Conservation (phyloP, 2,888 invertebrate species). For the Latrodectus elegans region DNA sequence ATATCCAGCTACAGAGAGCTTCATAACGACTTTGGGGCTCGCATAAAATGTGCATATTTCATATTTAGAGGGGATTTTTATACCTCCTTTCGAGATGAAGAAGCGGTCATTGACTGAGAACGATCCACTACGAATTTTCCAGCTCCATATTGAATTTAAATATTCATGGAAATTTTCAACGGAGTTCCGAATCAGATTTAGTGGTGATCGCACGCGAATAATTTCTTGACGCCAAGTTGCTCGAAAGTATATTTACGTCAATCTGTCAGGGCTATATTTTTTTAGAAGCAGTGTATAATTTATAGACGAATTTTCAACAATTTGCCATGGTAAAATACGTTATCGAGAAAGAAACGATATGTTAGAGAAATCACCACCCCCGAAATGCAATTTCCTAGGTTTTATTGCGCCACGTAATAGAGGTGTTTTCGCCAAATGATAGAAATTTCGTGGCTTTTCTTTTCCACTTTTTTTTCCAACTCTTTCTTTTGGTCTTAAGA, state of each 20-base stretch:
- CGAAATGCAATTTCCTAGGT: conserved; percentile 22
- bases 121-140: background rate
- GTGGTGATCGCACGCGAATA: conserved; percentile 2
- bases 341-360: conserved; percentile 23
- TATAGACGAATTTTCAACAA: conserved; percentile 28
- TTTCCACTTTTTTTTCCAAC: background rate
- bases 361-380: conserved; percentile 5
- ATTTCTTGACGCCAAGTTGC: background rate
- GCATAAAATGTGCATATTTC: conserved; percentile 43
- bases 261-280: background rate
- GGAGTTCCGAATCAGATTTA: conserved; percentile 24
- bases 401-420: conserved; percentile 22
- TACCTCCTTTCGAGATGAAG: background rate
- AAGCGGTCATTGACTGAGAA: background rate
- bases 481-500: too few species aligned
- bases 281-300: conserved; percentile 5
- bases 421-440: conserved; percentile 15
- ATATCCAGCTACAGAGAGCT: background rate
- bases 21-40: conserved; percentile 23
- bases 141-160: conserved; percentile 50
- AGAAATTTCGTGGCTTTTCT: conserved; percentile 8
- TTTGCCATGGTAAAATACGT: conserved; percentile 26
- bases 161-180: conserved; percentile 41
- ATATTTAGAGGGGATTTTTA: conserved; percentile 22
- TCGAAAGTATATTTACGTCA: background rate